Evolutionary conservation across 2,113 vertebrate genomes (phyloP).

Genomic region (Pollimyrus isidori): DNA sequence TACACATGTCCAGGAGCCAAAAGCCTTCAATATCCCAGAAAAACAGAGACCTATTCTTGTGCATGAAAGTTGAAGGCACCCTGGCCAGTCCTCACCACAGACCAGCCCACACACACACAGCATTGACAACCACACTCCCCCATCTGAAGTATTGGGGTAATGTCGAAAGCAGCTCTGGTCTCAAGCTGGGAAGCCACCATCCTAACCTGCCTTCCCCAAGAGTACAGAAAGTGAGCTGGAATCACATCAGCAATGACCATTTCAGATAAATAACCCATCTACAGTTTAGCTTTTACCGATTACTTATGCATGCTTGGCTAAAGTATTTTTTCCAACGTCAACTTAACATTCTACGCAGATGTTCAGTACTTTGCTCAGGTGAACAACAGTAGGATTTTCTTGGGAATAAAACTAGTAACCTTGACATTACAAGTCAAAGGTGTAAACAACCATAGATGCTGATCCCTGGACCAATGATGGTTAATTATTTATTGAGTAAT

Average conservation of each 20-base stretch:
- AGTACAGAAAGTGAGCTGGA: background rate
- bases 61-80: background rate
- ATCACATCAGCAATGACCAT: background rate
- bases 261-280: background rate
- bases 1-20: background rate
- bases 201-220: background rate
- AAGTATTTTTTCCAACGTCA: background rate
- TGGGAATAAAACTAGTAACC: background rate
- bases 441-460: background rate
- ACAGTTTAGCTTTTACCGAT: background rate
- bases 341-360: background rate
- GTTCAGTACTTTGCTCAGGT: background rate
- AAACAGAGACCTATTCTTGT: background rate
- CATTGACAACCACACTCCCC: background rate
- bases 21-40: background rate
- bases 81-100: background rate
- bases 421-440: background rate
- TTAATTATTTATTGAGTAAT: background rate
- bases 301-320: background rate
- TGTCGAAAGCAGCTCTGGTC: background rate
- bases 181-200: background rate
- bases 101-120: background rate
- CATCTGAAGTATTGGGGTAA: background rate
- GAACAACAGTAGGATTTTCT: background rate
- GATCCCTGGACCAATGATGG: background rate